Evolutionary conservation across 2,888 invertebrate species (phyloP), one percentile per base, ranked within the genome.

Genomic region (Strigamia crassipes): DNA sequence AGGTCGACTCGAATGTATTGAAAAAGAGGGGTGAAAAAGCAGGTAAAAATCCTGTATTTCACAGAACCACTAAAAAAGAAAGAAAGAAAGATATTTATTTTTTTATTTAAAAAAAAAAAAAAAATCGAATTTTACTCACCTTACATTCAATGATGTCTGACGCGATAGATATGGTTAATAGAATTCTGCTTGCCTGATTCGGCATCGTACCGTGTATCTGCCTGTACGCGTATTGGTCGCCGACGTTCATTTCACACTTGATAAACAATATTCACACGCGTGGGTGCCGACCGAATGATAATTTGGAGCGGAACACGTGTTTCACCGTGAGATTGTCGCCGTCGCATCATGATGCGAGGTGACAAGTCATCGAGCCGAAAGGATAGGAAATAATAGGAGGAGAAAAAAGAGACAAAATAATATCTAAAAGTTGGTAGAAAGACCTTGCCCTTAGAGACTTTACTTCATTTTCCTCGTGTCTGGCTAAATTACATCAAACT

Each of bases 231-330:
- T 61, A 61, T 61, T 23, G 23, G 23, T 61, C 21, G 61, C 61
- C 61, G 61, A 61, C 61, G 23, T 61, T 61, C 61, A 61, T 61
- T 61, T 61, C 61, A 61, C 61, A 61, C 61, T 61, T 61, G 61
- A 61, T 61, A 61, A 61, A 61, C 61, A 61, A 61, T 61, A 61
- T 61, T 61, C 61, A 61, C 61, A 61, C 61, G 61, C 61, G 61
- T 61, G 61, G 61, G 61, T 61, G 61, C 18, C 21, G 61, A 18
- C 18, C 61, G 61, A 18, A 61, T 18, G 18, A 61, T 61, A 61
- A 61, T 61, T 61, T 61, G 61, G 61, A 61, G 61, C 61, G 61
- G 61, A 61, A 61, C 61, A 61, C 61, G 61, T 61, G 61, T 61
- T 61, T 61, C 61, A 61, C 61, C 23, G 61, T 61, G 61, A 61